Base-by-base conservation (phyloP, 2,888 invertebrate species). In the Hirtodrosophila cameraria region DNA sequence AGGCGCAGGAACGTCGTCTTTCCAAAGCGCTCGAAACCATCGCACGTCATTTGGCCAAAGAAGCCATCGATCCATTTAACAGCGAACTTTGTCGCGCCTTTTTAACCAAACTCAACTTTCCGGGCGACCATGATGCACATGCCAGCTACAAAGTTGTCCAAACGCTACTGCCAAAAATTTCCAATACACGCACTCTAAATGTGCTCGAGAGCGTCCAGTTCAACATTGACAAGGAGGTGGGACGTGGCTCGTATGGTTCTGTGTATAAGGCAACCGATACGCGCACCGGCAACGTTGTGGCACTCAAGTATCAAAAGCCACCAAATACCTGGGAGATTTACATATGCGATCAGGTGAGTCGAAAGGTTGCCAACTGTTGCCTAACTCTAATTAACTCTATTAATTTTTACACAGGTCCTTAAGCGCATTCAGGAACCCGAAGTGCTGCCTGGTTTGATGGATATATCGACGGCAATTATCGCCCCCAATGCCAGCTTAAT, bases 241-340 rank as follows among this genome's bases (percentile, higher is more conserved):
- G 97, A 1, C 95, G 96, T 91, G 97, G 97, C 45, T 95, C 96
- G 48, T 97, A 95, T 88, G 97, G 96, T n/a, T 95, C 95, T 33
- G 96, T 97, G 15, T 96, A 94, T 83, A 91, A 90, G 38, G 91
- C 90, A 1, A 83, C 88, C 0, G 90, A 91, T 54, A 63, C 78
- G 4, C 83, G 86, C 13, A 88, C 89, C 1, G 89, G 90, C 2
- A 86, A 85, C 20, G 83, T 90, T 12, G 94, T 96, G 46, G 96
- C 96, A 18, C 92, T 96, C n/a, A 96, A 98, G 92, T 94, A 95
- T 76, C 97, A 97, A 91, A 96, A 95, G 88, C 97, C 97, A 0
- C 94, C 96, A 45, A 96, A 97, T 90, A 94, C 94, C 35, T 99
- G 98, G 98, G 98, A 99, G 90, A 97, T 95, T 88, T 98, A 99